Percentiles rank a stretch among this genome's conserved stretches.
These are phyloP conservation scores for Andrena trimmerana DNA, from an alignment of 2,888 invertebrate species.

Conservation along the genomic window DNA sequence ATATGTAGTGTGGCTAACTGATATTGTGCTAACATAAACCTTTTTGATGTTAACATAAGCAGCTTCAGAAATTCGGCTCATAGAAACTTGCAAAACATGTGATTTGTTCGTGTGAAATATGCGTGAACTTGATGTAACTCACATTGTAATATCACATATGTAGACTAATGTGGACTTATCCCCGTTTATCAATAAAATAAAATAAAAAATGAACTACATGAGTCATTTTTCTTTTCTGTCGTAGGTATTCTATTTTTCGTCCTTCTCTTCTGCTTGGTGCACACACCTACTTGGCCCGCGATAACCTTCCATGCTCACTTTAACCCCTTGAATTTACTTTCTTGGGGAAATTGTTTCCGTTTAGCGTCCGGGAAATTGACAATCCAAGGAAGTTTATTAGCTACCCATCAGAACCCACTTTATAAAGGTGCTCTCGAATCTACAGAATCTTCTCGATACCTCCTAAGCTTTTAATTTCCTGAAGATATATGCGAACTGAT, in stretches of 20 bases:
- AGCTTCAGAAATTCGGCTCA: too few species aligned
- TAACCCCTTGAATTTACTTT: slow-evolving; percentile 17
- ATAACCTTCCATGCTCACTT: neutral
- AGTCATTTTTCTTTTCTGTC: slow-evolving; percentile 31
- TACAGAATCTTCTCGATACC: neutral
- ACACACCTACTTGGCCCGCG: neutral
- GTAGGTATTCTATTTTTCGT: slow-evolving; percentile 8
- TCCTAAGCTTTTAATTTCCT: slow-evolving; percentile 12
- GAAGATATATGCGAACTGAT: slow-evolving; percentile 5
- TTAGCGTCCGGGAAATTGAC: neutral
- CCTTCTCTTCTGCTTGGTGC: neutral
- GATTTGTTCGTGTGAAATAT: too few species aligned
- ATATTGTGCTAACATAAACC: too few species aligned
- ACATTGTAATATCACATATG: too few species aligned
- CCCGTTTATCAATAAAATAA: too few species aligned
- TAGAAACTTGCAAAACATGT: too few species aligned
- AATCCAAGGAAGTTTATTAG: neutral
- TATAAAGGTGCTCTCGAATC: neutral
- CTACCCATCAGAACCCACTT: neutral
- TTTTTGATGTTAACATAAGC: too few species aligned
- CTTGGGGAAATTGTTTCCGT: slow-evolving; percentile 50
- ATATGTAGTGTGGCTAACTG: neutral
- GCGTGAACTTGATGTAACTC: too few species aligned
- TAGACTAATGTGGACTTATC: too few species aligned
- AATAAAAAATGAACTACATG: too few species aligned